Evolutionary conservation across 64 coral and sea anemone genomes (phyloP), one percentile per base, ranked within the genome.

Genomic region (Dendrophyllia cribrosa): DNA sequence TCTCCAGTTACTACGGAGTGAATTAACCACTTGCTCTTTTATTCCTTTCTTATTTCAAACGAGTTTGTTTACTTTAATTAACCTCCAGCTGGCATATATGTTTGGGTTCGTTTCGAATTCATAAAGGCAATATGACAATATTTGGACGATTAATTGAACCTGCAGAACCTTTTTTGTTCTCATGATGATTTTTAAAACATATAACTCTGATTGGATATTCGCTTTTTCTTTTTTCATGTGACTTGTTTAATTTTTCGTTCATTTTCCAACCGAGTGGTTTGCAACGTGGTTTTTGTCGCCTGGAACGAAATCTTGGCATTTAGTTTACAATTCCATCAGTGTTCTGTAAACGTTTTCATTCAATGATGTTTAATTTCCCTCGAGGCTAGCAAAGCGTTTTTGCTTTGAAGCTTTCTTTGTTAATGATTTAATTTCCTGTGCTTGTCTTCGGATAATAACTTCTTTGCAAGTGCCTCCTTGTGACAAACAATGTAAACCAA

Each of bases 371-470:
- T 50, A 5, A 11, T 19, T 82, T 66, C 45, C 76, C 86, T 67
- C 21, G 8, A 83, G 86, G 78, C 66, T 87, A 51, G 26, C 66
- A 80, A 53, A 24, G 76, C 67, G 78, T 89, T 81, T 93, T 50
- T 76, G 58, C 74, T 94, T 24, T 56, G 86, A 51, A 21, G 22
- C 87, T 83, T 89, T 89, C 80, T 69, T 79, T 81, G 65, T 89
- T 89, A 94, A 94, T 94, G 86, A 84, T 94, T 89, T 94, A 94
- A 94, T 94, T 94, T 94, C 92, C 92, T 94, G 92, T 66, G 58
- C 86, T 93, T 93, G 92, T 94, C 9, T 71, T 94, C 53, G 58
- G 72, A 93, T 93, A 93, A 93, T 93, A 93, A 83, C 55, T 74
- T 60, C 82, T 83, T 94, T 83, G 34, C 76, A 93, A 88, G 70